These are phyloP conservation scores for Rhopalosiphum nymphaeae DNA, from an alignment of 2,888 invertebrate species.

Conservation along the genomic window DNA sequence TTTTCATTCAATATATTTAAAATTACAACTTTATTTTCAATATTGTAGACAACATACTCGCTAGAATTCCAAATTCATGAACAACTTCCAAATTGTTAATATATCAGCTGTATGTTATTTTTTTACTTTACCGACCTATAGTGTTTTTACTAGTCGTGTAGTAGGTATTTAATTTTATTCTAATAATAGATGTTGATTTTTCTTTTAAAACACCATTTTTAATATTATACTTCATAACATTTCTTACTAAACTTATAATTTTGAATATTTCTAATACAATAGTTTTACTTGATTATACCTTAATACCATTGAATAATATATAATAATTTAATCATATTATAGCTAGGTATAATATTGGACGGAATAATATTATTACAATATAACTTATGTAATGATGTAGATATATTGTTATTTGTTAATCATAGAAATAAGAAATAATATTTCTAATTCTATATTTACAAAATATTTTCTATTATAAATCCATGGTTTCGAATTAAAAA, in stretches of 20 bases:
- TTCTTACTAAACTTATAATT: not conserved
- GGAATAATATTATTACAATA: not conserved
- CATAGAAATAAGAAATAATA: not conserved
- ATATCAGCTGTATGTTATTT: too few relatives aligned
- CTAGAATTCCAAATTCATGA: too few relatives aligned
- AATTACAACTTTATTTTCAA: too few relatives aligned
- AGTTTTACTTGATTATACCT: not conserved
- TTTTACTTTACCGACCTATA: too few relatives aligned
- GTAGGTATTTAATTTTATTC: too few relatives aligned
- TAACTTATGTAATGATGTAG: not conserved
- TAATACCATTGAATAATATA: not conserved
- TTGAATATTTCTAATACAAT: not conserved
- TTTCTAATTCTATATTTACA: not conserved
- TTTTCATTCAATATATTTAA: too few relatives aligned
- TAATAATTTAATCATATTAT: not conserved
- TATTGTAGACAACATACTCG: too few relatives aligned
- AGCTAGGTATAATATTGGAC: not conserved
- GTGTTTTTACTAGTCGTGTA: too few relatives aligned
- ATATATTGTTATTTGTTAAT: not conserved
- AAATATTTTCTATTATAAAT: not conserved
- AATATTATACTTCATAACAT: too few relatives aligned
- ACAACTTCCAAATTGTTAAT: too few relatives aligned
- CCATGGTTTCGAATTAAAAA: constrained; percentile 37
- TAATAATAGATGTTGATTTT: too few relatives aligned
- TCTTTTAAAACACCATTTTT: too few relatives aligned